Base-by-base conservation (phyloP, 2,113 vertebrate genomes). In the Phaetusa simplex region DNA sequence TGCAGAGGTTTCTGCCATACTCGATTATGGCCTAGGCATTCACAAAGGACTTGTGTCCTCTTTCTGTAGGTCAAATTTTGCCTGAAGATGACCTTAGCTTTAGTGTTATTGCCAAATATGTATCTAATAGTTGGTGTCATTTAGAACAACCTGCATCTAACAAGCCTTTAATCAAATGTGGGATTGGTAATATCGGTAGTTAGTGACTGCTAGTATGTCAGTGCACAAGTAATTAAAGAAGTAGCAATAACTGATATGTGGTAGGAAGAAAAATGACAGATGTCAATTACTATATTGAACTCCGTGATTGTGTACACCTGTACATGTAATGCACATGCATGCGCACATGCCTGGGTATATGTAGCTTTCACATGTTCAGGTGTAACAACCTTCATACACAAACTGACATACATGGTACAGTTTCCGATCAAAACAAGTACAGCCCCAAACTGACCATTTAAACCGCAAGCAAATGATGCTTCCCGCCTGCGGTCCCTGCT, bases 401-500 rank as follows among this genome's bases (percentile, higher is more conserved):
- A 45, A 52, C 29, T 53, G 24, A 59, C 5, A 5, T 30, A 24
- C 34, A 36, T 3, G 14, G 81, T 70, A 78, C 73, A 71, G 64
- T 92, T 97, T 96, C 70, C 1, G 0, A 88, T 82, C 66, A 64
- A 73, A 91, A 78, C 72, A 96, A 95, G 94, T 15, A 58, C 55
- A 91, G 53, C 40, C 38, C 58, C 59, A 78, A 52, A 93, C 73
- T 40, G 91, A 79, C 90, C 42, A 71, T 91, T 96, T 84, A 96
- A 96, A 84, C 66, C 40, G 62, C 86, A 80, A 77, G 95, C 53
- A 94, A 96, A 74, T 5, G 90, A 61, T 77, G 85, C 86, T 88
- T 93, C 79, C 76, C 96, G 97, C 93, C 97, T 93, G 91, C 82
- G 95, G 96, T 98, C 98, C 95, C 97, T 97, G 96, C 96, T 97